phyloP scores from a whole-genome alignment of 2,888 invertebrate species.

The Anorthoa munda region DNA sequence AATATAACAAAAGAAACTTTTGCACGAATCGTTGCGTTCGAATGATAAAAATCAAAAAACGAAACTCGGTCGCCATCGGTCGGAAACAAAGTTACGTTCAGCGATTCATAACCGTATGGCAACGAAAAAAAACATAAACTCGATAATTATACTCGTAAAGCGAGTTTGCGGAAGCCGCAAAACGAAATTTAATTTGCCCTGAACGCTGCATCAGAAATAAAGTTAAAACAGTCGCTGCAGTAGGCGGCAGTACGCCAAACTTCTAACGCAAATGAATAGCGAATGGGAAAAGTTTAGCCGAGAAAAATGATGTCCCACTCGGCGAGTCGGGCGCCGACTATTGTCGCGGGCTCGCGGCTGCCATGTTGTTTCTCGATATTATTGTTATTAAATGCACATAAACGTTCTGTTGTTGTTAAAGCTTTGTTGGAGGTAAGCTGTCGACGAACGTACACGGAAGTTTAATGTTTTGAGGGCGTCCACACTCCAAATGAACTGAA shows the following conservation, averaged over 20 bases:
- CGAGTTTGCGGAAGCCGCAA: conserved; percentile 90
- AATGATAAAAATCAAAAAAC: conserved; percentile 67
- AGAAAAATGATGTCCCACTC: conserved; percentile 90
- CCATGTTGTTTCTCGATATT: conserved; percentile 82
- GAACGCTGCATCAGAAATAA: conserved; percentile 91
- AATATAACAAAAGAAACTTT: conserved; percentile 39
- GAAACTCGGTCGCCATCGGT: conserved; percentile 69
- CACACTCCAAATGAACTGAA: conserved; percentile 54
- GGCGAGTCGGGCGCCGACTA: conserved; percentile 77
- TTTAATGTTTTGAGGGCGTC: conserved; percentile 57
- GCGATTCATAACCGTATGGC: conserved; percentile 81
- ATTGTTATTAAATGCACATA: conserved; percentile 85
- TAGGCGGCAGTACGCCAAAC: conserved; percentile 87
- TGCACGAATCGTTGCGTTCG: conserved; percentile 23
- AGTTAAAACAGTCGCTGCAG: conserved; percentile 91
- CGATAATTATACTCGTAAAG: conserved; percentile 88
- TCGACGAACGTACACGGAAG: conserved; percentile 46
- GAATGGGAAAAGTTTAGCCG: conserved; percentile 90
- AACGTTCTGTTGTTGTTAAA: conserved; percentile 73
- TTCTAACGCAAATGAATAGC: conserved; percentile 91
- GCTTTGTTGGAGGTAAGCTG: conserved; percentile 62
- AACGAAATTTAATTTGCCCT: conserved; percentile 91
- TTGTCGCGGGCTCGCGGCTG: conserved; percentile 79
- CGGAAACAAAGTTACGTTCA: conserved; percentile 78
- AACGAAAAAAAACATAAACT: conserved; percentile 78